Conservation (phyloP, 2,113 vertebrate species). For the Emydura subglobosa region DNA sequence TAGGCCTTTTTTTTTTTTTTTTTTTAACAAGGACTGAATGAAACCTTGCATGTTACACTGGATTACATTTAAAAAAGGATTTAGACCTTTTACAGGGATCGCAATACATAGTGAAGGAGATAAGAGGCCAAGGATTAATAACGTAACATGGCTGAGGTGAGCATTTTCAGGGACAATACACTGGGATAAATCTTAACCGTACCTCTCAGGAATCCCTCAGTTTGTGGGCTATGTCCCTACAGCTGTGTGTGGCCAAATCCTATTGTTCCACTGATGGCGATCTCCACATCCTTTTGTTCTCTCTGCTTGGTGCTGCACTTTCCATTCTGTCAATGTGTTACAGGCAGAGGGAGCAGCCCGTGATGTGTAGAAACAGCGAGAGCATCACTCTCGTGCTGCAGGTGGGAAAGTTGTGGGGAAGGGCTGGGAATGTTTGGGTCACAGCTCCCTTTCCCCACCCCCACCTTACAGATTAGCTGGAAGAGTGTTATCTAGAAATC, state of each 20-base stretch:
- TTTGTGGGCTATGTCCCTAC: not conserved
- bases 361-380: not conserved
- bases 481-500: not conserved
- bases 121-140: slow-evolving; percentile 57
- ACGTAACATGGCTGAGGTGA: not conserved
- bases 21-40: slow-evolving; percentile 67
- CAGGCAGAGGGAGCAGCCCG: not conserved
- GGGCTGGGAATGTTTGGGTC: not conserved
- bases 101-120: slow-evolving; percentile 76
- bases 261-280: not conserved
- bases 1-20: slow-evolving; percentile 38
- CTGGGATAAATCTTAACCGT: not conserved
- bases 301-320: not conserved
- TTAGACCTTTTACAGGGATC: slow-evolving; percentile 77
- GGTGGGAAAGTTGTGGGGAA: not conserved
- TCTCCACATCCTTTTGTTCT: not conserved
- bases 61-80: slow-evolving; percentile 79
- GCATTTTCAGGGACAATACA: not conserved
- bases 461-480: not conserved
- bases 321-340: not conserved
- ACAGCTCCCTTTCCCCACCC: not conserved
- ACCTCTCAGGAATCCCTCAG: not conserved
- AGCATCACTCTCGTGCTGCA: not conserved
- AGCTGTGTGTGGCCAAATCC: not conserved
- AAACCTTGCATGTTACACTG: slow-evolving; percentile 74